These are phyloP conservation scores for Corythaixoides concolor DNA, from an alignment of 2,113 vertebrate genomes.

Conservation along the genomic window DNA sequence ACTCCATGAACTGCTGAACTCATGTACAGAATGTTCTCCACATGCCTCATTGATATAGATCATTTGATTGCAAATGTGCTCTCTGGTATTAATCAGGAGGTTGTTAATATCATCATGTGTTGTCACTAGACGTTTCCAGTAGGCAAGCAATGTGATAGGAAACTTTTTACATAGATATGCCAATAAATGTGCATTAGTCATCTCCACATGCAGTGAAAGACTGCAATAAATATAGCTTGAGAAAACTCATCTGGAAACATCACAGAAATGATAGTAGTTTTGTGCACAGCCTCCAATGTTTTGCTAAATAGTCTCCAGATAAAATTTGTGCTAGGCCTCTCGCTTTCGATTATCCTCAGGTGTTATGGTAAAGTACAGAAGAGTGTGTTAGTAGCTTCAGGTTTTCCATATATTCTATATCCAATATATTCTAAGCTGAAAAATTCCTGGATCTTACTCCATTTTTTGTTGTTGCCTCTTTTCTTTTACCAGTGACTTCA, in stretches of 20 bases:
- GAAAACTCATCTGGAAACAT: not conserved
- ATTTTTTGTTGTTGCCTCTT: not conserved
- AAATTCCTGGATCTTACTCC: not conserved
- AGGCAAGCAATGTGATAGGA: not conserved
- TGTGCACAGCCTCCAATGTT: not conserved
- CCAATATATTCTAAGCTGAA: not conserved
- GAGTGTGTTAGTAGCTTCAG: not conserved
- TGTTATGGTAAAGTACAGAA: not conserved
- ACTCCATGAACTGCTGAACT: slow-evolving; percentile 41
- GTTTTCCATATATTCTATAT: not conserved
- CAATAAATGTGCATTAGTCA: not conserved
- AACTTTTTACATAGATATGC: not conserved
- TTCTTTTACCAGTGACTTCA: not conserved
- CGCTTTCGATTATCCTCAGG: not conserved
- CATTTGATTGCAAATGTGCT: slow-evolving; percentile 44
- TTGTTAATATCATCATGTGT: slow-evolving; percentile 1
- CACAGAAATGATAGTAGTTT: not conserved
- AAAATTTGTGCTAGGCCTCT: not conserved
- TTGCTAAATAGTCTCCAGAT: not conserved
- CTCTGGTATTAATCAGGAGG: slow-evolving; percentile 31
- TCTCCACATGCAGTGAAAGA: not conserved
- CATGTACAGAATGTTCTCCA: slow-evolving; percentile 47
- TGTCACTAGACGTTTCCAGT: slow-evolving; percentile 4
- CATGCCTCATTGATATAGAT: slow-evolving; percentile 25
- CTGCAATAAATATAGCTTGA: not conserved